Conservation (phyloP, 2,797 vertebrate genomes). For the Hemitrygon akajei region DNA sequence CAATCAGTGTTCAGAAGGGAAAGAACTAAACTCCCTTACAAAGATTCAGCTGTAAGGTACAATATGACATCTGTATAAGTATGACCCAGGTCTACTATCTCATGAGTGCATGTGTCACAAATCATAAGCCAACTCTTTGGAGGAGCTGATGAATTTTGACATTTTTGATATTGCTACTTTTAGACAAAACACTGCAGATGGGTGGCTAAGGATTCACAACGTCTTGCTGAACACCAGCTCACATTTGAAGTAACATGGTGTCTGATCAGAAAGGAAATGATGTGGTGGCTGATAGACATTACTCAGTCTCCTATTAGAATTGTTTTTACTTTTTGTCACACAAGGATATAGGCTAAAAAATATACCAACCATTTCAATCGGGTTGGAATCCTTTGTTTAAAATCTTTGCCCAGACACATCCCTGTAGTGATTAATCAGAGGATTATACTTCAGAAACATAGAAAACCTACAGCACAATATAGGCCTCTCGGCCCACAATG, state of each 20-base stretch:
- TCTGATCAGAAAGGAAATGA: neutral
- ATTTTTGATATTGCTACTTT: constrained; percentile 1
- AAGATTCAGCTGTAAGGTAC: neutral
- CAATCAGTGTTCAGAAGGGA: neutral
- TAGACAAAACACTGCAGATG: neutral
- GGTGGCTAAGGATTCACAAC: neutral
- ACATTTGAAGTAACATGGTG: constrained; percentile 6
- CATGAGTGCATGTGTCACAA: constrained; percentile 27
- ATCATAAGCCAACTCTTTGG: neutral
- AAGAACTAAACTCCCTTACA: neutral
- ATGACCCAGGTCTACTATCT: neutral
- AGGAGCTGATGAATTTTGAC: constrained; percentile 15
- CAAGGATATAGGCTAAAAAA: neutral
- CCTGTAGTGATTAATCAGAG: neutral
- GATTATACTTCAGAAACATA: too few relatives aligned
- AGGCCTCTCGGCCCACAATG: too few relatives aligned
- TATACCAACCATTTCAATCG: neutral
- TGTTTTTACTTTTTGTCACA: neutral
- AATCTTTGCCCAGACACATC: neutral
- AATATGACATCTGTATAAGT: constrained; percentile 22
- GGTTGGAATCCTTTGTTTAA: neutral
- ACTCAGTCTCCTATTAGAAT: neutral
- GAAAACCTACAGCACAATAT: too few relatives aligned
- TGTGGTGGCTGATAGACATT: neutral
- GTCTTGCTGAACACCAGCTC: neutral